A percentile compares a stretch with the other conserved stretches of the same genome.
phyloP scores from a whole-genome alignment of 2,113 vertebrate genomes.

The Delphinapterus leucas region DNA sequence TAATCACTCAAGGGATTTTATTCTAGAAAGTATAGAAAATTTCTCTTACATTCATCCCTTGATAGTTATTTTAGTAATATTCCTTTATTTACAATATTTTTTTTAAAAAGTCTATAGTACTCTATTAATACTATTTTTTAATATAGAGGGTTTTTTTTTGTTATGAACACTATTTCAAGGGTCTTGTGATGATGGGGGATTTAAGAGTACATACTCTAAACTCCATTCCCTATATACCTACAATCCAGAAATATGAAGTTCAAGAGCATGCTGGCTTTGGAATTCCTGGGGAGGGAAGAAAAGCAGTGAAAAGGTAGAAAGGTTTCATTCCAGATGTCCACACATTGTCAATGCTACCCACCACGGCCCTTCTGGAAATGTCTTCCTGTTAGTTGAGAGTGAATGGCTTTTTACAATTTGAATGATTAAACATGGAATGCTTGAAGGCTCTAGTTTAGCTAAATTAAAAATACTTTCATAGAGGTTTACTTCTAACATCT shows the following conservation, averaged over 20 bases:
- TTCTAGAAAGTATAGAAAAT: background rate
- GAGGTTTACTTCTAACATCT: background rate
- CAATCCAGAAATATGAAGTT: background rate
- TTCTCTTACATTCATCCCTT: background rate
- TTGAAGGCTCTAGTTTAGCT: too few species aligned
- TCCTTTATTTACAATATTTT: background rate
- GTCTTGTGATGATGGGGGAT: background rate
- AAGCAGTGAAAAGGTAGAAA: background rate
- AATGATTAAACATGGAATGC: background rate
- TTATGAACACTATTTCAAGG: background rate
- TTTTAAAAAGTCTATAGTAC: background rate
- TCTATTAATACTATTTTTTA: constrained; percentile 10
- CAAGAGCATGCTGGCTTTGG: background rate
- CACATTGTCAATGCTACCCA: background rate
- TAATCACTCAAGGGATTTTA: background rate
- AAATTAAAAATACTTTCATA: background rate
- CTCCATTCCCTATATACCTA: background rate
- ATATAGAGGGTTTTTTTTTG: background rate
- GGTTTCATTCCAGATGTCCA: background rate
- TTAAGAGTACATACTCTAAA: background rate
- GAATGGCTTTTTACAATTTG: background rate
- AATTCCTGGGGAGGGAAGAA: background rate
- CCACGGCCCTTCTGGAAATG: background rate
- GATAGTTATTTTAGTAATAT: background rate
- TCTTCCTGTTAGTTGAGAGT: background rate